These are phyloP conservation scores for Myotis vivesi DNA, from an alignment of 2,797 vertebrate genomes.

Conservation along the genomic window DNA sequence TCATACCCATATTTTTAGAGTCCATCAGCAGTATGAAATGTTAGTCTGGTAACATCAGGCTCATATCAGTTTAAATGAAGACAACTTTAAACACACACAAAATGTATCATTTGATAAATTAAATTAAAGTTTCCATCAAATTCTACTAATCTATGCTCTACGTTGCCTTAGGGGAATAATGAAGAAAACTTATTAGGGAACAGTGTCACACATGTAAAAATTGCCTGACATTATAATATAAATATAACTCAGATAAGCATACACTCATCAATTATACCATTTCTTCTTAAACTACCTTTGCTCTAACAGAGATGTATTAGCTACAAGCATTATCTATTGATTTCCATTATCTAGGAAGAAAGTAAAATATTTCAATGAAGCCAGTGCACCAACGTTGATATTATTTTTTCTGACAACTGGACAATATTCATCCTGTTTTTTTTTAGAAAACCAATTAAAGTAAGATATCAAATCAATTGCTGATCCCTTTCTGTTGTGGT, in stretches of 20 bases:
- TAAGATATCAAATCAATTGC: not conserved
- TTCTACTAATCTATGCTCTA: not conserved
- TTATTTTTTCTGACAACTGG: constrained; percentile 38
- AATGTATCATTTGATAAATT: not conserved
- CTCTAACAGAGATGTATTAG: not conserved
- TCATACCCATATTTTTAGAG: not conserved
- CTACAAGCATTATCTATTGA: constrained; percentile 1
- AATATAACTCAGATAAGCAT: not conserved
- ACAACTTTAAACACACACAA: not conserved
- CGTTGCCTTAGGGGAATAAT: not conserved
- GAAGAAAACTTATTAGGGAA: not conserved
- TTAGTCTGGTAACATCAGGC: not conserved
- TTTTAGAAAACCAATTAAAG: constrained; percentile 29
- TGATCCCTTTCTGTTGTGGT: not conserved
- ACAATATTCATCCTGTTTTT: constrained; percentile 32
- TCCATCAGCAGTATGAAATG: not conserved
- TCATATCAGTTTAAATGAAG: not conserved
- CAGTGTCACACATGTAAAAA: not conserved
- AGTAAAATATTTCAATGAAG: not conserved
- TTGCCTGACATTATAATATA: not conserved
- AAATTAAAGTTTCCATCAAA: not conserved
- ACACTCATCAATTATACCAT: not conserved
- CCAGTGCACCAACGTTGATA: not conserved
- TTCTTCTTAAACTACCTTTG: not conserved
- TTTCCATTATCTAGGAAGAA: constrained; percentile 35